These are phyloP conservation scores for Mycetomoellerius zeteki DNA, from an alignment of 1,140 invertebrate genomes.

Conservation along the genomic window DNA sequence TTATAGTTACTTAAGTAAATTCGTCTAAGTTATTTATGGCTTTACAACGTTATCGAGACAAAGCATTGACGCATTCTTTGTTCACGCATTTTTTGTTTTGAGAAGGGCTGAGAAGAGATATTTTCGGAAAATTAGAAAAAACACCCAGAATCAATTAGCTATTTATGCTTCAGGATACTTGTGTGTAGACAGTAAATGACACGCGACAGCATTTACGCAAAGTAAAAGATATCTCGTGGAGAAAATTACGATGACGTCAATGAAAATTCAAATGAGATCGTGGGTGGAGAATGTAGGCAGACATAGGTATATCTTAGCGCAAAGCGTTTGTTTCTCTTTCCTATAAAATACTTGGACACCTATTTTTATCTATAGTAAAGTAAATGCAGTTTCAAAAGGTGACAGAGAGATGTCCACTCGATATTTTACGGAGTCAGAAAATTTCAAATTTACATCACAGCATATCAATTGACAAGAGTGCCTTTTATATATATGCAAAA, in stretches of 20 bases:
- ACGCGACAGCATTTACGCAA: background rate
- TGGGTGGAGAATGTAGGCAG: conserved; percentile 21
- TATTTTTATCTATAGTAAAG: background rate
- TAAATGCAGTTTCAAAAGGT: background rate
- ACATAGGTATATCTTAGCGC: background rate
- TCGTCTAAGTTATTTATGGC: background rate
- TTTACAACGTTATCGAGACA: background rate
- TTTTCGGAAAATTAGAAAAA: background rate
- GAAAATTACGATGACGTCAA: conserved; percentile 21
- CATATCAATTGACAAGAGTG: background rate
- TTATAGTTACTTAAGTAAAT: background rate
- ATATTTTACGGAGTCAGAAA: background rate
- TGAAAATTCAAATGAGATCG: conserved; percentile 28
- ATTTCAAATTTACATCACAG: background rate
- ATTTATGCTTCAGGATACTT: background rate
- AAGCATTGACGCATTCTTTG: background rate
- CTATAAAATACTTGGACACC: background rate
- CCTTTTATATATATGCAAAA: conserved; percentile 29
- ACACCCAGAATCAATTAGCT: background rate
- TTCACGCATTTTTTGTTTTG: too few species aligned
- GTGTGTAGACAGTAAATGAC: conserved; percentile 12
- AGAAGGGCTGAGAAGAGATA: background rate
- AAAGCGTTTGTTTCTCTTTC: conserved; percentile 1
- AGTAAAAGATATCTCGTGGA: background rate
- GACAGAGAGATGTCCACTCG: background rate